Percentiles rank a stretch among this genome's conserved stretches.
phyloP scores from a whole-genome alignment of 2,888 invertebrate genomes.

The Cylindroiulus punctatus region DNA sequence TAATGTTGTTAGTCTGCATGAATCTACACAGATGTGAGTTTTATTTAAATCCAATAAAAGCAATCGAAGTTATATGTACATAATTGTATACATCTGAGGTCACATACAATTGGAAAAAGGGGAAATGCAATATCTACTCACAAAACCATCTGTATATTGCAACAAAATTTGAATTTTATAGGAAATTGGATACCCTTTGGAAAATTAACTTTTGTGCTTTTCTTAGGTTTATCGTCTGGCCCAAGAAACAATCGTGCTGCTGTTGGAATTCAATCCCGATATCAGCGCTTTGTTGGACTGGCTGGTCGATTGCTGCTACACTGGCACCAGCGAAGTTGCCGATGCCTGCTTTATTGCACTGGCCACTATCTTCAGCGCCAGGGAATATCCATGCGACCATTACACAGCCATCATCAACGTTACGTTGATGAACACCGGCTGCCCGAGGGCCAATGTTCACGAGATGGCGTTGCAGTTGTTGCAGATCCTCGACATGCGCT shows the following conservation, averaged over 20 bases:
- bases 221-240: slow-evolving; percentile 86
- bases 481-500: slow-evolving; percentile 89
- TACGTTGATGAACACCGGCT: slow-evolving; percentile 95
- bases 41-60: too few species aligned
- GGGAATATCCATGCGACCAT: slow-evolving; percentile 97
- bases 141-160: too few species aligned
- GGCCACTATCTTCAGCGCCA: slow-evolving; percentile 94
- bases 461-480: slow-evolving; percentile 93
- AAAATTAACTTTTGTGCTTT: too few species aligned
- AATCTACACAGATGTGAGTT: too few species aligned
- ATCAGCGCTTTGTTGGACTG: slow-evolving; percentile 92
- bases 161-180: too few species aligned
- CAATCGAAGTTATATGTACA: too few species aligned
- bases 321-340: slow-evolving; percentile 87
- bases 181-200: too few species aligned
- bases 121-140: too few species aligned
- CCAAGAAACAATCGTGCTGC: slow-evolving; percentile 90
- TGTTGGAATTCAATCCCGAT: slow-evolving; percentile 95
- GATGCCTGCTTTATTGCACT: slow-evolving; percentile 96
- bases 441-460: slow-evolving; percentile 89
- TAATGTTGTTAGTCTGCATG: too few species aligned
- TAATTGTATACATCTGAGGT: too few species aligned
- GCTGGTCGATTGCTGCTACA: slow-evolving; percentile 98
- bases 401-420: slow-evolving; percentile 98
- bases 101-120: too few species aligned